Evolutionary conservation across 2,113 vertebrate species (phyloP), one percentile per base, ranked within the genome.

Genomic region (Syngnathus floridae): DNA sequence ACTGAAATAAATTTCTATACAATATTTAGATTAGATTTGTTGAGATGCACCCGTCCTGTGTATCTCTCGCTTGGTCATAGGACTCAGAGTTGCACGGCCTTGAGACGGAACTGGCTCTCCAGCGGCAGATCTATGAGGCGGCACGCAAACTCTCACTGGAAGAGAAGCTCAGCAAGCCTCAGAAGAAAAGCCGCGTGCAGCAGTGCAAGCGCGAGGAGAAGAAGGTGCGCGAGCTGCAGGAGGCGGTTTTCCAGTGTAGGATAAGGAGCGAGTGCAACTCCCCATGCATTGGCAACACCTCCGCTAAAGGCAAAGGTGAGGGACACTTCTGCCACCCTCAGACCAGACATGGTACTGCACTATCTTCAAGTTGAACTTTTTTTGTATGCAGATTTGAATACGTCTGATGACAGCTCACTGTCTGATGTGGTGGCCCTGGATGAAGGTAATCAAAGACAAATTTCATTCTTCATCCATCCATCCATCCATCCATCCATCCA

Each of bases 81-180:
- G 93, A 95, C 76, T 90, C 93, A 0, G 88, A 89, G 83, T 78
- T 95, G 74, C 90, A 91, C 13, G 68, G 81, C 5, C 85, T 97
- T 77, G 93, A 96, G 83, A 86, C 79, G 26, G 93, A 94, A 70
- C 79, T 96, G 76, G 94, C 94, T 0, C 85, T 98, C 69, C 96
- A 97, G 87, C 88, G 88, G 71, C 93, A 94, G 90, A 96, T 98
- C 49, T 90, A 90, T 0, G 90, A 93, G 70, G 95, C 96, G 0
- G 89, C 92, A 0, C 88, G 89, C 3, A 90, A 89, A 22, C 93
- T 98, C 11, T 93, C 91, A 36, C 84, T 79, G 0, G 96, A 98
- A 87, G 92, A 89, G 40, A 91, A 94, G 70, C 90, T 96, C 19
- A 90, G 91, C 16, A 88, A 94, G 64, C 90, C 91, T 37, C 86